Base-by-base conservation (phyloP, 2,888 invertebrate species). In the Agriotes lineatus region DNA sequence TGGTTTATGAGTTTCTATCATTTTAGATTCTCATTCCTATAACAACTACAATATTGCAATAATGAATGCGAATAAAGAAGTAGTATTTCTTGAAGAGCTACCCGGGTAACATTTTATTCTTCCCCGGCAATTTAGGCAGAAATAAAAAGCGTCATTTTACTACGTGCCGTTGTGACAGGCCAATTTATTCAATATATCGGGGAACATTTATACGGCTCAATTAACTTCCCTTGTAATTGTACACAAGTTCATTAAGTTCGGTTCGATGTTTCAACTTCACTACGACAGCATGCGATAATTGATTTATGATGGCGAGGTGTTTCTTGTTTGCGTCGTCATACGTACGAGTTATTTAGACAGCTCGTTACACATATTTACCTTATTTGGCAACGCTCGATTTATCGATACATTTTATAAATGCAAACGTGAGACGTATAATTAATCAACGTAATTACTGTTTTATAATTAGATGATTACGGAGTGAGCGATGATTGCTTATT, bases 131-230 rank as follows among this genome's bases (percentile, higher is more conserved):
- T 48, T 48, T 30, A n/a, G 10, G 9, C 10, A 16, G 7, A 33
- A 52, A 25, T 30, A 52, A 52, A 52, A 52, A 58, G 44, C 50
- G 60, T 65, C 63, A 64, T 68, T 68, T 54, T 63, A 58, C 58
- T 16, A 30, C 59, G 54, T 50, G 56, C 54, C 54, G 69, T 63
- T 64, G 54, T 69, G 69, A 69, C 69, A 69, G 69, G 60, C 60
- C 69, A 69, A 68, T 69, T 69, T 69, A 69, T 69, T 69, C 65
- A 65, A 69, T 60, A 69, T 65, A 69, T 69, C 52, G 45, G 35
- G 57, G 35, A 64, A 69, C 64, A 69, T 69, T 69, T 69, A 69
- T 69, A 69, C 65, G 65, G 52, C 64, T 69, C 65, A 69, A 69
- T 69, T 69, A 69, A 69, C 69, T 69, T 52, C 56, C 60, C 52